Evolutionary conservation across 92 coral and sea anemone genomes (phyloP), one percentile per base, ranked within the genome.

Genomic region (Diadumene lineata): DNA sequence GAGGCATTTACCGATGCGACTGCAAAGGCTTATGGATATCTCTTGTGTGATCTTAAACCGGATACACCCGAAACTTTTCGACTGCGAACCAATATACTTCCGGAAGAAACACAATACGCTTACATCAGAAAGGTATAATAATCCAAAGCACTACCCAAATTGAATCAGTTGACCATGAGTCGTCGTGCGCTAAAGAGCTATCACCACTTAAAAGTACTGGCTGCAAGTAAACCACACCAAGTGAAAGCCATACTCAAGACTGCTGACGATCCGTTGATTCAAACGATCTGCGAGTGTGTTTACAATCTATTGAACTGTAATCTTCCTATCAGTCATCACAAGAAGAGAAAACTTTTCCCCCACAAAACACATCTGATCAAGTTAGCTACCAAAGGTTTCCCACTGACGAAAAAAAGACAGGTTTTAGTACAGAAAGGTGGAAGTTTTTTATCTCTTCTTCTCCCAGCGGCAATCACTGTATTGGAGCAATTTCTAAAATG

Each of bases 21-120:
- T 13, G 48, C 48, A 38, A 38, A 38, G 48, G 7, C 48, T 38
- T 38, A 38, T 38, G 48, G 48, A 38, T 38, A 38, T 38, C 13
- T 38, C 6, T 13, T 38, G 48, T 38, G 48, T 13, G 48, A 38
- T 38, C 13, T 38, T 6, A 38, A 38, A 38, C 48, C 48, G 13
- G 48, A 38, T 4, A 38, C 48, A 13, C 48, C 48, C 0, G 78
- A 50, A 13, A 60, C 79, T 60, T 61, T 80, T 56, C 76, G 80
- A 3, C 51, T 79, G 0, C 66, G 85, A 1, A 85, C 74, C 1
- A 85, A 80, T 51, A 74, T 85, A 44, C 61, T 85, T 38, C 89
- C 89, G 0, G 81, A 69, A 1, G 85, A 84, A 30, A 73, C 77
- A 26, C 89, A 80, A 58, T 67, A 50, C 43, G 89, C 78, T 10